Evolutionary conservation across 37 sponge, comb jelly and placozoan species (phyloP).

Genomic region (Tethya wilhelma): DNA sequence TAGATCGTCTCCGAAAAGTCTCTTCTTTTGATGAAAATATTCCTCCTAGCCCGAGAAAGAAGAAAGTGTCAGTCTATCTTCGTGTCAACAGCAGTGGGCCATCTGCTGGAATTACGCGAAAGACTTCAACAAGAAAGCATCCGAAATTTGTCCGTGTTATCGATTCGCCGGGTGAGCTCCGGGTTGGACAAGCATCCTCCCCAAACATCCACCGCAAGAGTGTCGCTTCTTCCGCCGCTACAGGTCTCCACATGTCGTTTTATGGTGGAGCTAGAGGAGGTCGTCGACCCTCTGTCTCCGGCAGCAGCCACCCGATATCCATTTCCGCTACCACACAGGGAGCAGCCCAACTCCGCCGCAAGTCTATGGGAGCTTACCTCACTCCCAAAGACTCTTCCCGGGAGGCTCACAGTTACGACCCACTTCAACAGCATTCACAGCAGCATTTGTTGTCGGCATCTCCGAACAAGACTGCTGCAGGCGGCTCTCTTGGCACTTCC

Average conservation of each 20-base stretch:
- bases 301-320: no score
- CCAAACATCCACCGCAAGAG: not conserved
- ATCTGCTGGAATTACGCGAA: not conserved
- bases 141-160: not conserved
- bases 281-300: not conserved
- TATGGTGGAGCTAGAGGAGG: not conserved
- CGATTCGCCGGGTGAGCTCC: not conserved
- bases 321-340: not conserved
- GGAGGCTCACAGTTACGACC: no score
- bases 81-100: conserved; percentile 10
- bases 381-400: no score
- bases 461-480: not conserved
- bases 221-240: not conserved
- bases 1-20: not conserved
- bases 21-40: not conserved
- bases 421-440: no score
- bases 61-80: conserved; percentile 41
- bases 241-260: not conserved
- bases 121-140: not conserved
- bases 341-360: not conserved
- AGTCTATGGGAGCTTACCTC: conserved; percentile 4
- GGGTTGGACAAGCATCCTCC: no score
- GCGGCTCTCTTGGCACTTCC: conserved; percentile 5
- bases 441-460: no score
- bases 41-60: conserved; percentile 12